Percentiles rank a stretch among this genome's conserved stretches.
These are phyloP conservation scores for Glaucidium brasilianum DNA, from an alignment of 2,113 vertebrate species.

Conservation along the genomic window DNA sequence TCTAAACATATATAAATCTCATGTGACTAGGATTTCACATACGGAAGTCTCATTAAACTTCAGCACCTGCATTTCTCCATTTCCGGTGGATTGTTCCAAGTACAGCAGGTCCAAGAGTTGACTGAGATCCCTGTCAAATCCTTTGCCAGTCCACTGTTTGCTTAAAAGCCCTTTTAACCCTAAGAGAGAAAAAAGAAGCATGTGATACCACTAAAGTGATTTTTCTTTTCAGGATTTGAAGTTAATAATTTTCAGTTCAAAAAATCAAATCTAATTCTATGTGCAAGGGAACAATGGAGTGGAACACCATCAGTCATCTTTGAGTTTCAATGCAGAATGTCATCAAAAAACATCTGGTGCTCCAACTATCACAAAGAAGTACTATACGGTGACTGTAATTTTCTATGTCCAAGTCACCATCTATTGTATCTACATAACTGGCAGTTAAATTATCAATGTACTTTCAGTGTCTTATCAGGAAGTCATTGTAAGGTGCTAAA, in stretches of 20 bases:
- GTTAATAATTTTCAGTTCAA: background rate
- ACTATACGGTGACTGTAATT: background rate
- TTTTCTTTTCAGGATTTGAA: background rate
- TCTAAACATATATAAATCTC: background rate
- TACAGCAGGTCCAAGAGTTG: constrained; percentile 77
- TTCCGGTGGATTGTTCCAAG: constrained; percentile 37
- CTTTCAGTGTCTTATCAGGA: background rate
- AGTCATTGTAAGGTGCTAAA: background rate
- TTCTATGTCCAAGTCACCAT: background rate
- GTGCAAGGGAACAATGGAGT: background rate
- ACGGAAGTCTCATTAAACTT: constrained; percentile 6
- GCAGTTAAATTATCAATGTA: background rate
- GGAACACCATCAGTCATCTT: background rate
- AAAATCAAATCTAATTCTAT: background rate
- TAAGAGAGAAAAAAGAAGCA: constrained; percentile 51
- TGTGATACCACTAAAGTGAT: background rate
- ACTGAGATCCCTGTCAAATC: constrained; percentile 82
- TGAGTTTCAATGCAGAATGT: background rate
- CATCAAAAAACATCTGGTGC: background rate
- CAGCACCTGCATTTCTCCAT: constrained; percentile 73
- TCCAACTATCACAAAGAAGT: background rate
- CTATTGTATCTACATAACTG: background rate
- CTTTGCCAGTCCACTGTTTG: constrained; percentile 87
- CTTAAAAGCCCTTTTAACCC: constrained; percentile 82
- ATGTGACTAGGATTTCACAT: background rate